Evolutionary conservation across 2,113 vertebrate genomes (phyloP), one percentile per base, ranked within the genome.

Genomic region (Indicator maculatus): DNA sequence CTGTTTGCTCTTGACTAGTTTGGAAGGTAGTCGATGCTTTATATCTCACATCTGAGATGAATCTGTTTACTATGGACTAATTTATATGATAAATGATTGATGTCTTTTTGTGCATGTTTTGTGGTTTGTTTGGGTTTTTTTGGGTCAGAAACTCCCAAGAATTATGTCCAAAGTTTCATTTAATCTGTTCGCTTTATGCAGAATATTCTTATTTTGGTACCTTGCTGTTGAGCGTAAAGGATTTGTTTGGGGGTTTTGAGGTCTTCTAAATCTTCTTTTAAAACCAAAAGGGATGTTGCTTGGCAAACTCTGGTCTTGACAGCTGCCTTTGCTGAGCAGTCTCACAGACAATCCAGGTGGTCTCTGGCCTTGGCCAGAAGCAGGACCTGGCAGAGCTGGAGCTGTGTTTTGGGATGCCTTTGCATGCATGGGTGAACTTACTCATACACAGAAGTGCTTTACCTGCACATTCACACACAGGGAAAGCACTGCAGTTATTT

Each of bases 241-340:
- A 8, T 5, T 55, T 66, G 13, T 63, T 58, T 9, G 30, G 3
- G 8, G 1, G 0, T 4, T 19, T 60, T 52, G 45, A 36, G 36
- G 13, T 59, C 67, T 26, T 65, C 59, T 24, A 45, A 24, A 19
- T 27, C 11, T 65, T 52, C 8, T 59, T 88, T 72, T n/a, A 24
- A 36, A 63, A 85, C 21, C 23, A 60, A 16, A 58, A 11, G 16
- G 59, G n/a, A 4, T 59, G 60, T 20, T 33, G 21, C 18, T 63
- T 67, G 36, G 18, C 31, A 52, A 66, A 52, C 20, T 44, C 23
- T 9, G 12, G 1, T n/a, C 23, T 3, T 3, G 11, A 0, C 16
- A 16, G 5, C 30, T 24, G 33, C 63, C 31, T 60, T 59, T n/a
- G 67, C 21, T 52, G 50, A 2, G 1, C 56, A 60, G 76, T 52